These are phyloP conservation scores for Cuniculus paca DNA, from an alignment of 2,797 vertebrate species.

Conservation along the genomic window DNA sequence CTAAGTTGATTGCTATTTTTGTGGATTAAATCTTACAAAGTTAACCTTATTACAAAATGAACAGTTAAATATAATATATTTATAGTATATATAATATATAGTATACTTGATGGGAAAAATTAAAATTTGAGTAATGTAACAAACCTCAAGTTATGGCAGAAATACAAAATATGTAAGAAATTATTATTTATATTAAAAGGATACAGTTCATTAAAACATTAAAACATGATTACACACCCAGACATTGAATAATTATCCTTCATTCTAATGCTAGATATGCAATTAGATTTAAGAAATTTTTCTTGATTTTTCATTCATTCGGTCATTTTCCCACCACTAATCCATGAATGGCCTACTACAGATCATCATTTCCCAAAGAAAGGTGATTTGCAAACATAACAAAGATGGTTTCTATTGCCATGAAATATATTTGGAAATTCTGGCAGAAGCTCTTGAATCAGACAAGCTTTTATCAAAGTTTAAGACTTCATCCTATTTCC, in stretches of 20 bases:
- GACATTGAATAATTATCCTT: not conserved
- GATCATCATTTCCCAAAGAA: not conserved
- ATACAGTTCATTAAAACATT: not conserved
- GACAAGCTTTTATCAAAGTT: not conserved
- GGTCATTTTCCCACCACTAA: constrained; percentile 12
- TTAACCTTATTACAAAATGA: constrained; percentile 50
- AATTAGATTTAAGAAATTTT: constrained; percentile 19
- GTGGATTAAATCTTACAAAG: constrained; percentile 40
- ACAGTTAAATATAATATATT: not conserved
- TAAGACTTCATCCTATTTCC: not conserved
- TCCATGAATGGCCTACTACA: not conserved
- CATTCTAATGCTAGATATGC: not conserved
- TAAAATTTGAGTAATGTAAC: not conserved
- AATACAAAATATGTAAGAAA: not conserved
- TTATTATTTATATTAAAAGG: not conserved
- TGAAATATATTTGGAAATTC: not conserved
- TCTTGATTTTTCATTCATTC: not conserved
- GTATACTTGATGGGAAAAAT: not conserved
- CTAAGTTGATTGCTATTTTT: constrained; percentile 56
- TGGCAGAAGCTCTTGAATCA: not conserved
- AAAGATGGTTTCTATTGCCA: not conserved
- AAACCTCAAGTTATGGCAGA: not conserved
- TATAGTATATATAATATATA: not conserved
- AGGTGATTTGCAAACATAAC: not conserved
- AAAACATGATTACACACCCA: not conserved